phyloP scores from a whole-genome alignment of 2,797 vertebrate species.

The Diglossa cyanea region DNA sequence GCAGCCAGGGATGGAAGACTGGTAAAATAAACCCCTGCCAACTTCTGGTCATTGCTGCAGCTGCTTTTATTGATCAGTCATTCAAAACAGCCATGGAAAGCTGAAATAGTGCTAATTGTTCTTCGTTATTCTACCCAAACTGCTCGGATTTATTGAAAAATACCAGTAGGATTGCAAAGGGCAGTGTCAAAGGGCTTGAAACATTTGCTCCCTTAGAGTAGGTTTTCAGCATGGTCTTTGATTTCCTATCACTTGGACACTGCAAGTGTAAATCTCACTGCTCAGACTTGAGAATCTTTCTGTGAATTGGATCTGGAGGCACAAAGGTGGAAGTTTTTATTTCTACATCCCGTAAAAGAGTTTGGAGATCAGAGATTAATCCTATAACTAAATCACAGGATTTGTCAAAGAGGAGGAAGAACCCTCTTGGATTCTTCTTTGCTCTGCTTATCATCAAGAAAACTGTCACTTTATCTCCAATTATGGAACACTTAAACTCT shows the following conservation, averaged over 20 bases:
- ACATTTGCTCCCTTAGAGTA: background rate
- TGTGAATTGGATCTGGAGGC: background rate
- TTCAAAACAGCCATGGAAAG: background rate
- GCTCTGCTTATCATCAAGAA: background rate
- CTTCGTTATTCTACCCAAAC: background rate
- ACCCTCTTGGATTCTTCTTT: background rate
- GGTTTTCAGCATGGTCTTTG: background rate
- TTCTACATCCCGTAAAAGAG: background rate
- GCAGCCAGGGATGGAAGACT: conserved; percentile 97
- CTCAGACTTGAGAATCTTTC: background rate
- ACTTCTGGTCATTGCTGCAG: background rate
- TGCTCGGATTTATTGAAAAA: background rate
- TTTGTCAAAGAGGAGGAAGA: background rate
- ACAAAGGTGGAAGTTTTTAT: background rate
- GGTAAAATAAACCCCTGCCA: conserved; percentile 77
- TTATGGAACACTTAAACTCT: background rate
- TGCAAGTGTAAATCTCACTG: background rate
- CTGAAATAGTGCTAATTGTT: background rate
- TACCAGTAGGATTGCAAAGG: background rate
- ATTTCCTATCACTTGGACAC: background rate
- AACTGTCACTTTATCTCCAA: background rate
- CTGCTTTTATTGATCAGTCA: background rate
- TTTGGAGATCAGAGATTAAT: background rate
- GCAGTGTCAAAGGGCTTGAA: background rate
- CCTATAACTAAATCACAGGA: background rate